Conservation (phyloP, 1,140 invertebrate species). For the Drosophila leontia region DNA sequence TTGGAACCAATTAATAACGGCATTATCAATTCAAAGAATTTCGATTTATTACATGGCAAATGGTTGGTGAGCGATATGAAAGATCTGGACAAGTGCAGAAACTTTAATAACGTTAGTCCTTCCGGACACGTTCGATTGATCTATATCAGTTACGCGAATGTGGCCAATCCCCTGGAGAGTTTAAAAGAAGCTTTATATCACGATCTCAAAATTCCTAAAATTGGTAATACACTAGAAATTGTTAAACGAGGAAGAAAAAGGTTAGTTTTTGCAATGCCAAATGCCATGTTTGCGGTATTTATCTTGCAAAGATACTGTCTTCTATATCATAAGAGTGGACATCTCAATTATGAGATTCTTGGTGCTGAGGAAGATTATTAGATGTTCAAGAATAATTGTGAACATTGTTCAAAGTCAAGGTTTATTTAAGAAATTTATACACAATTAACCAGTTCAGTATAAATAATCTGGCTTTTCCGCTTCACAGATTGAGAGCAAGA, state of each 20-base stretch:
- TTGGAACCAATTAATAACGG: too few relatives aligned
- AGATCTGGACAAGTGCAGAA: constrained; percentile 6
- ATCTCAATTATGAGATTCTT: constrained; percentile 22
- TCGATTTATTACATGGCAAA: not conserved
- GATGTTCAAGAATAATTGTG: not conserved
- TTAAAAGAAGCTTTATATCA: not conserved
- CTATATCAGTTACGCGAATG: constrained; percentile 18
- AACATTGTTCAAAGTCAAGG: not conserved
- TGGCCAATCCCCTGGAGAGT: constrained; percentile 2
- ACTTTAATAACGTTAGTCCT: not conserved
- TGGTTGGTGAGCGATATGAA: constrained; percentile 6
- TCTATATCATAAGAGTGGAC: not conserved
- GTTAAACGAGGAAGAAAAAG: constrained; percentile 4
- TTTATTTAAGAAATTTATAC: not conserved
- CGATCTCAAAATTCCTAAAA: constrained; percentile 22
- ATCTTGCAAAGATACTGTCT: constrained; percentile 12
- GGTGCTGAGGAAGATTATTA: not conserved
- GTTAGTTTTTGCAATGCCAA: constrained; percentile 14
- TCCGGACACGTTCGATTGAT: constrained; percentile 6
- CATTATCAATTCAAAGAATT: too few relatives aligned
- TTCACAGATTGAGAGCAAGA: not conserved
- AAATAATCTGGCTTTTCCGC: not conserved
- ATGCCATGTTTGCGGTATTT: constrained; percentile 11
- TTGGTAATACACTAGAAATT: not conserved
- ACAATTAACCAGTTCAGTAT: not conserved